A percentile compares a stretch with the other conserved stretches of the same genome.
Conservation (phyloP, 53 echinoderm and acorn worm genomes). For the Astropecten irregularis region DNA sequence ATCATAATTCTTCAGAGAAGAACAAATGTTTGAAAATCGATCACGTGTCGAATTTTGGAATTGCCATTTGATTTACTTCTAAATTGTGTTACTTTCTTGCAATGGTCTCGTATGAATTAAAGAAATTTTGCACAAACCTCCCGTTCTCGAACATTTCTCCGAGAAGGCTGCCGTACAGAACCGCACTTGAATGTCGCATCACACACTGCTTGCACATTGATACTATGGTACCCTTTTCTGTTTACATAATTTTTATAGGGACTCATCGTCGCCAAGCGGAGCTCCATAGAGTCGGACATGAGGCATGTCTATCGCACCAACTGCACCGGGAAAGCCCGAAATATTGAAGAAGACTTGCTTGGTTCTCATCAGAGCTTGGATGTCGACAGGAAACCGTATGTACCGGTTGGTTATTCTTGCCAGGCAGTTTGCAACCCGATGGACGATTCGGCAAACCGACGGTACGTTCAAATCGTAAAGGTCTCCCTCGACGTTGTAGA, state of each 20-base stretch:
- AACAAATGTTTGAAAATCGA: no score
- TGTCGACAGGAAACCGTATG: background rate
- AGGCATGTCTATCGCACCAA: constrained; percentile 49
- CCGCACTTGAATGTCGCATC: constrained; percentile 43
- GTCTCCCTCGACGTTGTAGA: constrained; percentile 11
- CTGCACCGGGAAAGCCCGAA: constrained; percentile 53
- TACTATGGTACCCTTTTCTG: constrained; percentile 53
- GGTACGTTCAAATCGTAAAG: constrained; percentile 22
- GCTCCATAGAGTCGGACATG: constrained; percentile 45
- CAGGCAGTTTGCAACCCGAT: constrained; percentile 14
- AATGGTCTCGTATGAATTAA: no score
- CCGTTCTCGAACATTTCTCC: constrained; percentile 7
- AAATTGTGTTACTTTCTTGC: no score
- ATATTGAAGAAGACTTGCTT: constrained; percentile 28
- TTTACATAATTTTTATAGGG: constrained; percentile 30
- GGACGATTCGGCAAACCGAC: constrained; percentile 17
- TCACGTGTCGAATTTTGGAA: no score
- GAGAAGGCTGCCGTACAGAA: constrained; percentile 12
- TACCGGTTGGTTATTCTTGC: constrained; percentile 5
- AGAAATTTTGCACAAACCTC: no score
- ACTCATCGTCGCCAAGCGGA: constrained; percentile 28
- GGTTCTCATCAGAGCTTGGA: constrained; percentile 15
- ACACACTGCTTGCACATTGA: constrained; percentile 37
- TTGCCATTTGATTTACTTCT: no score
- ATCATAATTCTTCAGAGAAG: no score